Percentiles rank a stretch among this genome's conserved stretches.
Conservation (phyloP, 2,888 invertebrate genomes). For the Sthenelais limicola region DNA sequence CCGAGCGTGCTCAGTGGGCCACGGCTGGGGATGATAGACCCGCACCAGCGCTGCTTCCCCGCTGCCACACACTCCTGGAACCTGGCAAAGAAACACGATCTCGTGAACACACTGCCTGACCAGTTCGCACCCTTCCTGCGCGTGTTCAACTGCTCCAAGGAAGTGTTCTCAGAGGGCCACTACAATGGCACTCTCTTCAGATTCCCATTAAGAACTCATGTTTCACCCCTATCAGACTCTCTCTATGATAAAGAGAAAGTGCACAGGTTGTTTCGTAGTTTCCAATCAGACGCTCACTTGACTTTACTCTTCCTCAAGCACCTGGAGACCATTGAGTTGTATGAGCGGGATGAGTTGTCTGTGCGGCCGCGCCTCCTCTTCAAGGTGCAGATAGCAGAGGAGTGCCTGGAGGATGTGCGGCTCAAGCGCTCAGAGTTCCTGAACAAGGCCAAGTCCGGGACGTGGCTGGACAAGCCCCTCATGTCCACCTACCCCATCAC, state of each 20-base stretch:
- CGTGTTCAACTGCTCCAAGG: conserved; percentile 53
- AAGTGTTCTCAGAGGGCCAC: conserved; percentile 48
- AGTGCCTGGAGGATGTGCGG: conserved; percentile 49
- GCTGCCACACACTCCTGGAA: conserved; percentile 49
- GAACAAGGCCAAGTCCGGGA: conserved; percentile 23
- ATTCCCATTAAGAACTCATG: conserved; percentile 61
- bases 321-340: conserved; percentile 58
- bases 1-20: conserved; percentile 62
- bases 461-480: conserved; percentile 37
- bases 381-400: conserved; percentile 48
- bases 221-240: conserved; percentile 48
- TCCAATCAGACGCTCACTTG: conserved; percentile 51
- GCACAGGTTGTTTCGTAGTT: conserved; percentile 44
- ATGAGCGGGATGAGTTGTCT: conserved; percentile 47
- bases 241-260: conserved; percentile 50
- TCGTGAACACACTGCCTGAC: conserved; percentile 38
- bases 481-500: conserved; percentile 44
- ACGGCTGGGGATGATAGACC: conserved; percentile 61
- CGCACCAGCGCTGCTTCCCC: conserved; percentile 55
- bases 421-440: conserved; percentile 48
- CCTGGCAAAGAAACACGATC: conserved; percentile 43
- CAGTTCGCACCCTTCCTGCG: conserved; percentile 56
- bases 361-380: conserved; percentile 45
- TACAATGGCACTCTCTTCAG: conserved; percentile 65
- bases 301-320: conserved; percentile 64